Base-by-base conservation (phyloP, 2,888 invertebrate genomes). In the Osmoderma eremita region DNA sequence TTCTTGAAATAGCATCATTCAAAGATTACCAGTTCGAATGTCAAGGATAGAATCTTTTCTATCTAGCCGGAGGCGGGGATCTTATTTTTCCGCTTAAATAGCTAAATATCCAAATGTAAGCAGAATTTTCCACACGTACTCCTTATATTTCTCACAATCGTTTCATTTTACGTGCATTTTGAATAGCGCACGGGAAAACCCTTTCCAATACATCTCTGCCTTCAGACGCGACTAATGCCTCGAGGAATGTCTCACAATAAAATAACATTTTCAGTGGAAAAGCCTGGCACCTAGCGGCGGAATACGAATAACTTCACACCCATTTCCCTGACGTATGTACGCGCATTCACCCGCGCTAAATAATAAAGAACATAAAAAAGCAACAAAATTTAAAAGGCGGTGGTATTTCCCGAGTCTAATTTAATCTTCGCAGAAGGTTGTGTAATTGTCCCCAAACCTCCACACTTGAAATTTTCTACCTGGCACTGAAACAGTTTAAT, bases 351-450 rank as follows among this genome's bases (percentile, higher is more conserved):
- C n/a, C 53, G 22, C 22, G n/a, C 22, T 45, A 58, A 58, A 58
- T 58, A 42, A 45, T 58, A 58, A 58, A 58, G 45, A 58, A 45
- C 15, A 17, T 30, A 58, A 15, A 13, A 45, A 45, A 58, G 24
- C 13, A 58, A 42, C 42, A 42, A 58, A 51, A 58, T 58, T 58
- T 58, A 45, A 58, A 5, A 45, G 24, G n/a, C 12, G 45, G 12
- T 8, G 3, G 42, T 20, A 13, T 58, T 45, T 58, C 45, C 30
- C 17, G 15, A 6, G 30, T 5, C 42, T 58, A 58, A 58, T 58
- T 58, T 58, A 58, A 58, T 58, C 45, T 58, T 58, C 58, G 12
- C 10, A n/a, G n/a, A n/a, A n/a, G 42, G 24, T 58, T 45, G 45
- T 24, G 45, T 24, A 58, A 58, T 58, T 58, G 42, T 42, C 17